phyloP scores from a whole-genome alignment of 1,140 invertebrate genomes.

The Drosophila busckii region DNA sequence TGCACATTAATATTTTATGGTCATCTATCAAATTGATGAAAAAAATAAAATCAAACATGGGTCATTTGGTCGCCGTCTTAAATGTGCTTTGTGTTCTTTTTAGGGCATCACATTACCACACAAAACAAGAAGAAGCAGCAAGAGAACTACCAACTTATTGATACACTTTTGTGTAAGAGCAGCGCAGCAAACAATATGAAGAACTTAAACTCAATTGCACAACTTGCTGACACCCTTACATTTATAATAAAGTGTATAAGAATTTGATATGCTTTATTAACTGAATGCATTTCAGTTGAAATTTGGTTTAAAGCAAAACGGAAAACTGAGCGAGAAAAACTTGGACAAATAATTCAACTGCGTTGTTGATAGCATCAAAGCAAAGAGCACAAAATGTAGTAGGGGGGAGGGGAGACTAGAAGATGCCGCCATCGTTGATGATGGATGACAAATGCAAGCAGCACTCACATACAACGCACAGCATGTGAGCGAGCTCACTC shows the following conservation, averaged over 20 bases:
- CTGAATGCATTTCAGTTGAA: constrained; percentile 34
- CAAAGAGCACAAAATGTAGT: too few species aligned
- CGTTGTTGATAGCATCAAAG: constrained; percentile 7
- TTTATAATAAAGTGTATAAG: too few species aligned
- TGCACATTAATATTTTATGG: constrained; percentile 41
- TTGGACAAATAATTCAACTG: constrained; percentile 37
- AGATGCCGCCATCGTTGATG: constrained; percentile 34
- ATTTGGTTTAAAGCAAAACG: constrained; percentile 33
- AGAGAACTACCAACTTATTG: constrained; percentile 10
- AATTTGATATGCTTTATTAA: not conserved
- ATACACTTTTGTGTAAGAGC: too few species aligned
- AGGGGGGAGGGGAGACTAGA: not conserved
- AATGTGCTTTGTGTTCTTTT: constrained; percentile 5
- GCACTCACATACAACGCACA: constrained; percentile 16
- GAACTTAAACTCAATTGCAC: too few species aligned
- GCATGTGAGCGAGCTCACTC: constrained; percentile 11
- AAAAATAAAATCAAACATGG: constrained; percentile 24
- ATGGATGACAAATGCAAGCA: constrained; percentile 68
- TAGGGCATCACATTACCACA: constrained; percentile 17
- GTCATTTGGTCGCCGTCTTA: constrained; percentile 4
- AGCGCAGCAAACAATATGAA: too few species aligned
- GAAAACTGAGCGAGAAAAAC: constrained; percentile 22
- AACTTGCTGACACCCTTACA: too few species aligned
- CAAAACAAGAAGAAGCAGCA: not conserved
- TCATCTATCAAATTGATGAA: constrained; percentile 43